Percentiles rank a stretch among this genome's conserved stretches.
Evolutionary conservation across 2,113 vertebrate species (phyloP).

Genomic region (Pituophis catenifer): DNA sequence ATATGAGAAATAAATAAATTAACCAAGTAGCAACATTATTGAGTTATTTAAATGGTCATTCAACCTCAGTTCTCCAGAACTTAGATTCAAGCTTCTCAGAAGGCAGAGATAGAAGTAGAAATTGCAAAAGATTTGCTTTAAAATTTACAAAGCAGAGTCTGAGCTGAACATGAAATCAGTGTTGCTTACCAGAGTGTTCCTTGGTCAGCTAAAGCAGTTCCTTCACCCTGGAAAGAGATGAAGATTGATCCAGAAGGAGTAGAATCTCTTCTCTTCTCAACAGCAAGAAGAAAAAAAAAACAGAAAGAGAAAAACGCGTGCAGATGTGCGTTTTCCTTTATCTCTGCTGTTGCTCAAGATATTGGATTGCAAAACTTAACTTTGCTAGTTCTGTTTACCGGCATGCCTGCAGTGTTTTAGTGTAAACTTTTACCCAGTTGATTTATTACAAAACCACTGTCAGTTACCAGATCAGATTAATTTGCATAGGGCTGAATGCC

Average conservation of each 20-base stretch:
- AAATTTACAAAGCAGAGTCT: not conserved
- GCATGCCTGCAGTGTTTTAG: fast-evolving
- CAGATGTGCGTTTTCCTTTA: not conserved
- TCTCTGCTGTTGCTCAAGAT: slow-evolving; percentile 31
- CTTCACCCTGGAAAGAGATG: not conserved
- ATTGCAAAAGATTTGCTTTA: not conserved
- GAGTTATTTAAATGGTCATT: not conserved
- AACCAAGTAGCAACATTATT: not conserved
- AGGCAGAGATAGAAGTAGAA: not conserved
- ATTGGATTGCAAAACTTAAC: not conserved
- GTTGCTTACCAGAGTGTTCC: not conserved
- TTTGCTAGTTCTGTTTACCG: slow-evolving; percentile 13
- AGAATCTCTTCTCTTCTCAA: not conserved
- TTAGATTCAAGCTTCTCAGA: not conserved
- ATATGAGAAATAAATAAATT: not conserved
- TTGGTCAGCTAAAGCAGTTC: not conserved
- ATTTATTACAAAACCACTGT: not conserved
- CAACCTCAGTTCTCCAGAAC: not conserved
- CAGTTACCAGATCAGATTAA: not conserved
- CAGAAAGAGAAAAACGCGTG: not conserved
- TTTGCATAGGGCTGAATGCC: not conserved
- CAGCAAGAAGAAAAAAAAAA: too few species aligned
- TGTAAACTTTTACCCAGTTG: not conserved
- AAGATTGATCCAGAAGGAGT: not conserved
- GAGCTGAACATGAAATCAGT: not conserved